Conservation (phyloP, 2,797 vertebrate genomes). For the Silurus aristotelis region DNA sequence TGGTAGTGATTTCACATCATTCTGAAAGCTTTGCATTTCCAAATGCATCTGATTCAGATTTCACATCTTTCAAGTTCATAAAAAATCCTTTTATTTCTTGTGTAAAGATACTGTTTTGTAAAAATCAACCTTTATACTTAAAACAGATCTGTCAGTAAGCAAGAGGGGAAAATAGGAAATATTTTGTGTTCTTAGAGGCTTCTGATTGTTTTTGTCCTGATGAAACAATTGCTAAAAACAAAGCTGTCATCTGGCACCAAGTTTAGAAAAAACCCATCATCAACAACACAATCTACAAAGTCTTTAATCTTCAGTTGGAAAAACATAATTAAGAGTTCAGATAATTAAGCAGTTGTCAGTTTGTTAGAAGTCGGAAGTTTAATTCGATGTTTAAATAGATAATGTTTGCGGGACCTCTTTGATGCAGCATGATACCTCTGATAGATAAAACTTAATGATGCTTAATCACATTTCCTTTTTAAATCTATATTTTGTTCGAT, state of each 20-base stretch:
- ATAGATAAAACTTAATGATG: too few relatives aligned
- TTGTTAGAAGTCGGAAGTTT: not conserved
- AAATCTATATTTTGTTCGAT: too few relatives aligned
- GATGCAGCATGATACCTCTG: not conserved
- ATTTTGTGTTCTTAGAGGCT: not conserved
- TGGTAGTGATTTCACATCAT: not conserved
- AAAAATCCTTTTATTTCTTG: not conserved
- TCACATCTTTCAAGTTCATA: not conserved
- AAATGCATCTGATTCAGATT: not conserved
- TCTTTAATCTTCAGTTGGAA: not conserved
- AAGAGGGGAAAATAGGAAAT: not conserved
- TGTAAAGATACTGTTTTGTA: not conserved
- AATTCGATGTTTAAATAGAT: not conserved
- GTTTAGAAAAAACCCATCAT: not conserved
- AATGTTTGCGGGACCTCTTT: not conserved
- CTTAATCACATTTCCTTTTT: too few relatives aligned
- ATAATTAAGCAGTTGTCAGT: not conserved
- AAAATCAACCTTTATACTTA: not conserved
- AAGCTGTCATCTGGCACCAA: not conserved
- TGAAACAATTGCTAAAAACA: not conserved
- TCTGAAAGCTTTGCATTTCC: not conserved
- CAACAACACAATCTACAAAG: not conserved
- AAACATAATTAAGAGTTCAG: not conserved
- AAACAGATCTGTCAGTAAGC: not conserved
- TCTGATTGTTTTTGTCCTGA: not conserved